Evolutionary conservation across 1,140 invertebrate species (phyloP), one percentile per base, ranked within the genome.

Genomic region (Bacillus rossius): DNA sequence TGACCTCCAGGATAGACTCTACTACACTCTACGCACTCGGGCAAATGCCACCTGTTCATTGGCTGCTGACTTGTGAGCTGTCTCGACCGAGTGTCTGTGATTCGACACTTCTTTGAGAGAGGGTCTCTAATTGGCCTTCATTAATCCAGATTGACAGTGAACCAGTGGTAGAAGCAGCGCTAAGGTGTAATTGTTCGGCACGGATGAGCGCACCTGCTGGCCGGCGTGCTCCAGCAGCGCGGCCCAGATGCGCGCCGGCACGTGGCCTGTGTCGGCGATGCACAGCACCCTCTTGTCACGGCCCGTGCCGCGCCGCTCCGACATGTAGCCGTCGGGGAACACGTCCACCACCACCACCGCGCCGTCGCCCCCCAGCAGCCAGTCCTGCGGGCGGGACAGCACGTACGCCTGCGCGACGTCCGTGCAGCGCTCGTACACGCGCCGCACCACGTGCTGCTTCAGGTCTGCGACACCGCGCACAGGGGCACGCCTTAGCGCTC

Each of bases 261-360:
- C 64, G 20, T 68, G 57, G 64, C 69, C 71, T 42, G 71, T 69
- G 69, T 79, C 77, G 4, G 71, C 73, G 26, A 79, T 74, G 59
- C 78, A 79, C n/a, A 79, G 61, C 56, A 79, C 73, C 26, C 59
- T 77, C 77, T 57, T 76, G 75, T 26, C 73, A 68, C 61, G 73
- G 73, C 61, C 68, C 72, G 13, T 58, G 61, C 45, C 14, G 54
- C 17, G 61, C 50, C 45, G 19, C 57, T 74, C 71, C 3, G 53
- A 67, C 72, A 75, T 76, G 51, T 70, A 75, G 14, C 76, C 77
- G 62, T 69, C 65, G 22, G 78, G 77, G 69, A 73, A 79, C 68
- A 77, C 73, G 60, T 79, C 77, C 19, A 79, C 69, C 23, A 79
- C 69, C 37, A 78, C 65, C 52, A 79, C 69, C 51, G 64, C 67